Evolutionary conservation across 2,888 invertebrate species (phyloP), one percentile per base, ranked within the genome.

Genomic region (Caradrina clavipalpis): DNA sequence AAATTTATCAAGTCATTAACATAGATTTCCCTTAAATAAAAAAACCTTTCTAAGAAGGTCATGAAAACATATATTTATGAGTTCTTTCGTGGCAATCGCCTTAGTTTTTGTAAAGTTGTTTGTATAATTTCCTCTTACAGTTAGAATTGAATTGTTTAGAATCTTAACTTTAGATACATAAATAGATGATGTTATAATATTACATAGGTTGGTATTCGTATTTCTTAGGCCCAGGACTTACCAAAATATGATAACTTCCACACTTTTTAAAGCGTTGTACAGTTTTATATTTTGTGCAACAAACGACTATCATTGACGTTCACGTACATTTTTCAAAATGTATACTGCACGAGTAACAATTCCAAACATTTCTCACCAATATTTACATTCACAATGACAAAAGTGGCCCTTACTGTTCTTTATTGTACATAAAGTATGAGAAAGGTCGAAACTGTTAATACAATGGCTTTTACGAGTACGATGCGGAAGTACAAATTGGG

Each of bases 401-500:
- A 61, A 73, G 56, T 54, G 50, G 35, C 65, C 59, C 57, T 69
- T 63, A 50, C 61, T 54, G 55, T n/a, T 65, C 54, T 70, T 66
- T 71, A 80, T 76, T 59, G 56, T 69, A 61, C 67, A 62, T 73
- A 66, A 76, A 76, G 55, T 74, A 75, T 77, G 45, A 66, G 69
- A 69, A 70, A 78, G 64, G 66, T 78, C 61, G 65, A 58, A 65
- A 57, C 55, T 49, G 68, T 70, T 69, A 67, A 70, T 76, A 72
- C 79, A 74, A 72, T 65, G 54, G 39, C 11, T 57, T 82, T 78
- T 78, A 81, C 58, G 65, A 84, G 73, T 78, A 81, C 58, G 63
- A 84, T 47, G 61, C 69, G 71, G 76, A 84, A 76, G 76, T 79
- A 71, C 59, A 74, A 72, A 72, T 84, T 79, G 72, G 50, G 68